Conservation (phyloP, 1,140 invertebrate species). For the Drosophila nasuta region DNA sequence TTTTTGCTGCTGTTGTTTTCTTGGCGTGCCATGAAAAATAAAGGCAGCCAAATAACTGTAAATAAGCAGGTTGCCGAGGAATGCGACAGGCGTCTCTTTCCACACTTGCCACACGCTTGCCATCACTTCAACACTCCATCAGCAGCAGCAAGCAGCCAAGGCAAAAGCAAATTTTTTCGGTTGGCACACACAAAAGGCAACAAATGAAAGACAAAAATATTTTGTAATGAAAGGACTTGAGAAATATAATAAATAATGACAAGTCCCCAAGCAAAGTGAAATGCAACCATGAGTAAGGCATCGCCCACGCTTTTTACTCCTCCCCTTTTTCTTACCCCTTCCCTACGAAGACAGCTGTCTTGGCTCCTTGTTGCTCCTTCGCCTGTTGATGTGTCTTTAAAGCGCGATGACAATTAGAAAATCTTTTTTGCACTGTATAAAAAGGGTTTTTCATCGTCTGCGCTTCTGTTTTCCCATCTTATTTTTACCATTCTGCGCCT, state of each 20-base stretch:
- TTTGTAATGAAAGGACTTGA: conserved; percentile 80
- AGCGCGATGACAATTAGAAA: conserved; percentile 56
- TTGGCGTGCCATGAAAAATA: conserved; percentile 17
- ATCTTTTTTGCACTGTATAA: conserved; percentile 30
- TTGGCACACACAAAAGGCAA: conserved; percentile 56
- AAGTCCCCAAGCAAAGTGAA: conserved; percentile 54
- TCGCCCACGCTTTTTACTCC: neutral
- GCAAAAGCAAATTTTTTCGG: conserved; percentile 23
- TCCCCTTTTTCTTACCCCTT: neutral
- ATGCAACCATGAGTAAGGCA: conserved; percentile 38
- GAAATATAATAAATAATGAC: conserved; percentile 83
- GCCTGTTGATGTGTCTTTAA: conserved; percentile 37
- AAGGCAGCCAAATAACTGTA: conserved; percentile 75
- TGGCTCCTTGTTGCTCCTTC: neutral
- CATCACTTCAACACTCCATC: neutral
- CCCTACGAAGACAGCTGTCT: neutral
- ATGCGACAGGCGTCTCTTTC: conserved; percentile 50
- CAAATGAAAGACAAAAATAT: conserved; percentile 77
- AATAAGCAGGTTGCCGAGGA: conserved; percentile 66
- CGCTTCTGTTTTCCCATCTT: conserved; percentile 5
- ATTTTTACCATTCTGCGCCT: conserved; percentile 10
- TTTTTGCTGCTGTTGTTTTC: conserved; percentile 10
- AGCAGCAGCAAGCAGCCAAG: no score
- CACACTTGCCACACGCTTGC: conserved; percentile 14
- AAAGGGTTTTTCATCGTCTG: conserved; percentile 25